Conservation (phyloP, 2,797 vertebrate genomes). For the Schizothorax lantsangensis region DNA sequence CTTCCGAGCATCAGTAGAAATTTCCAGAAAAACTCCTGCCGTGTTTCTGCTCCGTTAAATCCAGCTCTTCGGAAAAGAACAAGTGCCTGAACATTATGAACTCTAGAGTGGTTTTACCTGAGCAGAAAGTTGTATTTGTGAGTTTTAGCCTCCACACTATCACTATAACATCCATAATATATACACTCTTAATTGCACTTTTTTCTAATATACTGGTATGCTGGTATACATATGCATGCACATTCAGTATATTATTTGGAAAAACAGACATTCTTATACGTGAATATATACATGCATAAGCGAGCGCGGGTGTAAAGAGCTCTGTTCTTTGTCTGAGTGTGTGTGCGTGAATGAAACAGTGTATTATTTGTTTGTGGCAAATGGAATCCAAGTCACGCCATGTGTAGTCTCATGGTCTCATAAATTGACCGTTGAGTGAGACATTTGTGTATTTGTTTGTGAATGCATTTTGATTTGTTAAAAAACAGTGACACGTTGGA, state of each 20-base stretch:
- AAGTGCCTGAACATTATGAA: neutral
- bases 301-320: constrained; percentile 31
- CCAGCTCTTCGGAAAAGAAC: neutral
- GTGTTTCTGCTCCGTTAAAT: neutral
- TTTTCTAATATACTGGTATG: constrained; percentile 11
- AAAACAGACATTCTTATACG: constrained; percentile 34
- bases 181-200: constrained; percentile 47
- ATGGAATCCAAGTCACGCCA: constrained; percentile 40
- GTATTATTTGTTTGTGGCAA: constrained; percentile 50
- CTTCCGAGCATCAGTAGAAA: neutral
- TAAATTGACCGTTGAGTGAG: neutral
- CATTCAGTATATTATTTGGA: constrained; percentile 42
- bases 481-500: neutral
- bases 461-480: constrained; percentile 17
- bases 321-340: constrained; percentile 17
- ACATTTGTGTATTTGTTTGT: constrained; percentile 35
- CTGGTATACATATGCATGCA: constrained; percentile 40
- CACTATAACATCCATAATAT: constrained; percentile 52
- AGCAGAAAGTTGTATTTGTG: neutral
- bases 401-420: constrained; percentile 45
- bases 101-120: neutral
- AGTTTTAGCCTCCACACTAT: constrained; percentile 20
- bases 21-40: neutral
- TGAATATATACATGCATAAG: constrained; percentile 51
- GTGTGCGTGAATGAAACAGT: constrained; percentile 33